A percentile compares a stretch with the other conserved stretches of the same genome.
Evolutionary conservation across 2,888 invertebrate genomes (phyloP).

Genomic region (Uloborus plumipes): DNA sequence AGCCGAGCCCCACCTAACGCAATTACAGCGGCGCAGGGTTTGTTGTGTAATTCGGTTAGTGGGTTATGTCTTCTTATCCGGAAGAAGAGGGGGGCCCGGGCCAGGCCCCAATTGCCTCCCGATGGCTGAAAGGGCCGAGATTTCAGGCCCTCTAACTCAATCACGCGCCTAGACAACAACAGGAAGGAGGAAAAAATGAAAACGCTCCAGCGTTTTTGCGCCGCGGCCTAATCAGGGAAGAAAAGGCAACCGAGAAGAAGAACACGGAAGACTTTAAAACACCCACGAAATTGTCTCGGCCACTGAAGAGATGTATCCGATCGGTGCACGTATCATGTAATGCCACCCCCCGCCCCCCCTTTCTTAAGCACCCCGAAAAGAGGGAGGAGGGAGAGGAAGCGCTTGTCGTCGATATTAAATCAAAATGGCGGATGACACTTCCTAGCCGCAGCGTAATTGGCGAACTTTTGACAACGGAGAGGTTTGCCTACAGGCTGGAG

Average conservation of each 20-base stretch:
- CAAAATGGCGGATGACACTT: too few relatives aligned
- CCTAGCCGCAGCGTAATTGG: too few relatives aligned
- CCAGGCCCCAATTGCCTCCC: slow-evolving; percentile 44
- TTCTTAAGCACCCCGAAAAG: background rate
- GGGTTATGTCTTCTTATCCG: slow-evolving; percentile 54
- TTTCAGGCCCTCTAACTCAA: slow-evolving; percentile 60
- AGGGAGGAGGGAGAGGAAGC: background rate
- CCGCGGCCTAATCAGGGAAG: slow-evolving; percentile 40
- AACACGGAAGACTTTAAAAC: slow-evolving; percentile 1
- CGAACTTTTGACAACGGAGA: too few relatives aligned
- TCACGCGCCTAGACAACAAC: slow-evolving; percentile 27
- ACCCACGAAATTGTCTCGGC: too few relatives aligned
- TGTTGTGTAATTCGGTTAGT: slow-evolving; percentile 64
- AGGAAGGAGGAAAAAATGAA: slow-evolving; percentile 10
- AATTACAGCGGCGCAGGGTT: slow-evolving; percentile 59
- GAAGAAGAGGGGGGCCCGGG: slow-evolving; percentile 9
- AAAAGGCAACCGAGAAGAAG: slow-evolving; percentile 33
- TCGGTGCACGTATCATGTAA: background rate
- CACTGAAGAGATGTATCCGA: too few relatives aligned
- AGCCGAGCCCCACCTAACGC: slow-evolving; percentile 58
- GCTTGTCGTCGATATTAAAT: too few relatives aligned
- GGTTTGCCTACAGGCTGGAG: too few relatives aligned
- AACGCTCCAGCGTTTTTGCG: slow-evolving; percentile 33
- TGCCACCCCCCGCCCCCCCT: background rate
- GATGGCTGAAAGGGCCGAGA: slow-evolving; percentile 56